These are phyloP conservation scores for Gadopsis marmoratus DNA, from an alignment of 2,797 vertebrate species.

Conservation along the genomic window DNA sequence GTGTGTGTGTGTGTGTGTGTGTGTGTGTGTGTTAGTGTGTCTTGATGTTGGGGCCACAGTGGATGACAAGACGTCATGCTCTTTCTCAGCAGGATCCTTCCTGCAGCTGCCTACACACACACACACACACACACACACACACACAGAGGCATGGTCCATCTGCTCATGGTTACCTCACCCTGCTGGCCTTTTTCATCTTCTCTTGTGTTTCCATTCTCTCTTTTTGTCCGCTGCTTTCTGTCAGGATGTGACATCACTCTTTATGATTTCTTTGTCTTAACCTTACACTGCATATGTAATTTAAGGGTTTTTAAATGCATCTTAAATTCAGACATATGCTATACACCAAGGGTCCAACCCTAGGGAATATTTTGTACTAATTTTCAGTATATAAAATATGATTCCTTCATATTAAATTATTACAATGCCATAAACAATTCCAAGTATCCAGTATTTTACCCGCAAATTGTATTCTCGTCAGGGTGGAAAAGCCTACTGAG, in stretches of 20 bases:
- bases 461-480: constrained; percentile 23
- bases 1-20: no score
- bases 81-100: constrained; percentile 80
- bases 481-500: constrained; percentile 28
- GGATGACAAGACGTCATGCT: constrained; percentile 80
- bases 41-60: constrained; percentile 76
- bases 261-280: constrained; percentile 30
- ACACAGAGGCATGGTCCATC: constrained; percentile 67
- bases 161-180: constrained; percentile 79
- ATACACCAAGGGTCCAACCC: neutral
- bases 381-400: constrained; percentile 42
- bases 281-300: constrained; percentile 28
- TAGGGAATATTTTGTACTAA: constrained; percentile 18
- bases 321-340: neutral
- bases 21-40: constrained; percentile 44
- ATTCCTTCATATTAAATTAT: constrained; percentile 35
- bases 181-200: constrained; percentile 67
- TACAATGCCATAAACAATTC: constrained; percentile 15
- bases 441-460: constrained; percentile 14
- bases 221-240: constrained; percentile 26
- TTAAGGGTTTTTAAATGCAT: constrained; percentile 3
- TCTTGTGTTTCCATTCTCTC: constrained; percentile 53
- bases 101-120: constrained; percentile 72
- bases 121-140: constrained; percentile 47
- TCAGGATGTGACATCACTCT: constrained; percentile 66